These are phyloP conservation scores for Rynchops niger DNA, from an alignment of 2,113 vertebrate genomes.

Conservation along the genomic window DNA sequence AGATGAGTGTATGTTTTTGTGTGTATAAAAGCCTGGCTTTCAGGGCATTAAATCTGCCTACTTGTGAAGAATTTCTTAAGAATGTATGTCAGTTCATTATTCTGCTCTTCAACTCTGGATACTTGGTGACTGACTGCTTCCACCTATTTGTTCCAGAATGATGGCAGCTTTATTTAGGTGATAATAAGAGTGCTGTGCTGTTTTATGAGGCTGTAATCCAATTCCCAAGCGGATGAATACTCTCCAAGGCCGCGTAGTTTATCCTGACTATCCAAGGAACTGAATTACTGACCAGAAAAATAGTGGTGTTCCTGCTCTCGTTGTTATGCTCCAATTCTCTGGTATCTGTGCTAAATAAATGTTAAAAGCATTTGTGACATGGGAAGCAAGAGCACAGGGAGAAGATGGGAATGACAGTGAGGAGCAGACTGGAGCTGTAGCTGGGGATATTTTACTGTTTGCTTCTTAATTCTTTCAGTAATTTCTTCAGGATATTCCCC, in stretches of 20 bases:
- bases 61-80: slow-evolving; percentile 20
- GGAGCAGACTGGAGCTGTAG: neutral
- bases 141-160: slow-evolving; percentile 62
- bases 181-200: slow-evolving; percentile 37
- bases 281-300: slow-evolving; percentile 52
- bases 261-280: slow-evolving; percentile 40
- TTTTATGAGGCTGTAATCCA: slow-evolving; percentile 64
- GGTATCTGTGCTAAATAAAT: neutral
- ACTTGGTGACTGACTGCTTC: slow-evolving; percentile 9
- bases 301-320: neutral
- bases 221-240: slow-evolving; percentile 40
- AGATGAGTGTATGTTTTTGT: slow-evolving; percentile 28
- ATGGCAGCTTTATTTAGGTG: slow-evolving; percentile 60
- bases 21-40: slow-evolving; percentile 8
- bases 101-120: neutral
- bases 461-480: neutral
- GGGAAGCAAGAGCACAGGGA: neutral
- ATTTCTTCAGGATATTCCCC: neutral
- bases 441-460: neutral
- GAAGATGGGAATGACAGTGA: neutral
- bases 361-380: neutral
- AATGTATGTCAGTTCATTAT: slow-evolving; percentile 19
- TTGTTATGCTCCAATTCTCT: neutral
- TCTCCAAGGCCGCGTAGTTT: slow-evolving; percentile 11
- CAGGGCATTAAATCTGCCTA: slow-evolving; percentile 41